Evolutionary conservation across 2,113 vertebrate genomes (phyloP), one percentile per base, ranked within the genome.

Genomic region (Lynx canadensis): DNA sequence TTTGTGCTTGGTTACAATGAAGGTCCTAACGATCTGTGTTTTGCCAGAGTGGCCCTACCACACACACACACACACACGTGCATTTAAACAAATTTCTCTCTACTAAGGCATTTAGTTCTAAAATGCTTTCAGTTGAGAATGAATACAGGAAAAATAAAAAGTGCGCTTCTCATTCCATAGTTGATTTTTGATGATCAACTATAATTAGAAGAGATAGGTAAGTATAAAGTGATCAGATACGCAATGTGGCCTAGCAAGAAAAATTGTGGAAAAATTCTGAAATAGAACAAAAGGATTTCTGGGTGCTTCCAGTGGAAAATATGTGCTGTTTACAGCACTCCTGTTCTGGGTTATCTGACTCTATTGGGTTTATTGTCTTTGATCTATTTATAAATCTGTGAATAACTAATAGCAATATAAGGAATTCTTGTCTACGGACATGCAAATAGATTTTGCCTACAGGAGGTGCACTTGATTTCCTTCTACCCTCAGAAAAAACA

Each of bases 51-150:
- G 36, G 4, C 3, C 38, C 57, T 25, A 29, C 48, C 38, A 52
- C 38, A 57, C 38, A 33, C 15, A 50, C 71, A 65, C n/a, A 52
- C n/a, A 69, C 12, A 48, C 33, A 76, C 19, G 48, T 23, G 68
- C 41, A 63, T 33, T 38, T 25, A 89, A 31, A 69, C 7, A n/a
- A 52, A 38, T 86, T 48, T 88, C 31, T 79, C 91, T 80, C 84
- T 65, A 23, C n/a, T 92, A 29, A 92, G 19, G 6, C 13, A 92
- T 85, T 69, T 45, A 89, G 23, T 94, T 88, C 55, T 33, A 97
- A 97, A 96, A 80, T 78, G 25, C 38, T 68, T 91, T 81, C 27
- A 55, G 25, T 55, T 92, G 80, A 95, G 65, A 85, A 81, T 55
- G 12, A 85, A 25, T 76, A 57, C 5, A 76, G 7, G 41, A 19